Evolutionary conservation across 2,888 invertebrate genomes (phyloP).

Genomic region (Lepidochitona cinerea): DNA sequence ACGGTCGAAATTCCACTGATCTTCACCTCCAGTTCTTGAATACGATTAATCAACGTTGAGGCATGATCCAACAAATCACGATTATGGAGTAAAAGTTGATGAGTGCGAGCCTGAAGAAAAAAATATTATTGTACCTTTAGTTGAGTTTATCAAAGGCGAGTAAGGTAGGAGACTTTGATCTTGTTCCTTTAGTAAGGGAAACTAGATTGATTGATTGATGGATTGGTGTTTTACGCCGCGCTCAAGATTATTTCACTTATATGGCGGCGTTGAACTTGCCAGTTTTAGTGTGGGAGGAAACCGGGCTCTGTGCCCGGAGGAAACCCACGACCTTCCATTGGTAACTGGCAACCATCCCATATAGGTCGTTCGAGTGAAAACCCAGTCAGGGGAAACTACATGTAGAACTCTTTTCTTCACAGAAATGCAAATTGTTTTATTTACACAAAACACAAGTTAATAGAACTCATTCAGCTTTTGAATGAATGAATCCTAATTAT

Average conservation of each 20-base stretch:
- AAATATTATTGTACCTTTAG: background rate
- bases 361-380: too few species aligned
- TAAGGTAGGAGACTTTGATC: too few species aligned
- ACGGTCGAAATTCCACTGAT: conserved; percentile 34
- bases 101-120: conserved; percentile 82
- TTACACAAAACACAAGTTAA: too few species aligned
- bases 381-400: too few species aligned
- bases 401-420: too few species aligned
- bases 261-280: background rate
- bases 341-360: too few species aligned
- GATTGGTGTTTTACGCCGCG: background rate
- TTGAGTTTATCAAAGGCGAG: too few species aligned
- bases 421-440: too few species aligned
- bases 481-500: too few species aligned
- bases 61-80: conserved; percentile 96
- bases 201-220: too few species aligned
- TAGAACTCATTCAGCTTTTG: too few species aligned
- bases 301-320: background rate
- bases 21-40: conserved; percentile 85
- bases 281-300: background rate
- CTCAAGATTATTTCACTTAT: background rate
- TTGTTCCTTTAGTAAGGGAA: too few species aligned
- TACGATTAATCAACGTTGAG: conserved; percentile 87
- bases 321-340: background rate
- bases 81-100: conserved; percentile 94